Evolutionary conservation across 1,140 invertebrate genomes (phyloP).

Genomic region (Scaptodrosophila lebanonensis): DNA sequence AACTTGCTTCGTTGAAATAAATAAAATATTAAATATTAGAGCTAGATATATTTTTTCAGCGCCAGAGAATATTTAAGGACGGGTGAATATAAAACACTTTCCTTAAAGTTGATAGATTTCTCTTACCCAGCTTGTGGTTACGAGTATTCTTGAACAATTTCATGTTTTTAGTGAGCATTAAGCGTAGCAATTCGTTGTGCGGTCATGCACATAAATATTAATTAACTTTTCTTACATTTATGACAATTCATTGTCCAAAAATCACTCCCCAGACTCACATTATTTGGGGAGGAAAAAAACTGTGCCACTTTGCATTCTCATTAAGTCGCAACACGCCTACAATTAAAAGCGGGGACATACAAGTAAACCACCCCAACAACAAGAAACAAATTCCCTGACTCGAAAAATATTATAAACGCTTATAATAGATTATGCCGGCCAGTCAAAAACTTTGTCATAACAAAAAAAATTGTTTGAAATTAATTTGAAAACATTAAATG

Average conservation of each 20-base stretch:
- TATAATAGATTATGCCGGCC: not conserved
- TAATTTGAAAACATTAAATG: conserved; percentile 54
- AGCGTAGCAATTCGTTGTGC: too few relatives aligned
- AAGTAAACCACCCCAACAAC: not conserved
- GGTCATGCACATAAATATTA: conserved; percentile 18
- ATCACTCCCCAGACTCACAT: conserved; percentile 32
- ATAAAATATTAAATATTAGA: too few relatives aligned
- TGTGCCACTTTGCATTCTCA: conserved; percentile 36
- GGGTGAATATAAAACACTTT: conserved; percentile 9
- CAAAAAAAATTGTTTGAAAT: conserved; percentile 38
- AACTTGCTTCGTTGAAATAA: too few relatives aligned
- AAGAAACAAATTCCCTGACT: conserved; percentile 15
- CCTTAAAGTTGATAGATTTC: not conserved
- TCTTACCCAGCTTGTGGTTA: too few relatives aligned
- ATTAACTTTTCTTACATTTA: conserved; percentile 21
- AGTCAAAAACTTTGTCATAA: conserved; percentile 20
- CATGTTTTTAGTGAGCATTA: too few relatives aligned
- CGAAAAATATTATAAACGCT: conserved; percentile 18
- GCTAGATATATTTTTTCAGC: too few relatives aligned
- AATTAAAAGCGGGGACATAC: conserved; percentile 56
- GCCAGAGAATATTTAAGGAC: too few relatives aligned
- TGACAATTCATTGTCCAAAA: conserved; percentile 31
- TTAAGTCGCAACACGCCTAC: conserved; percentile 52
- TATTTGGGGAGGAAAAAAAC: too few relatives aligned
- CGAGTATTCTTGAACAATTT: too few relatives aligned